phyloP scores from a whole-genome alignment of 2,888 invertebrate species.

The Therioaphis trifolii region DNA sequence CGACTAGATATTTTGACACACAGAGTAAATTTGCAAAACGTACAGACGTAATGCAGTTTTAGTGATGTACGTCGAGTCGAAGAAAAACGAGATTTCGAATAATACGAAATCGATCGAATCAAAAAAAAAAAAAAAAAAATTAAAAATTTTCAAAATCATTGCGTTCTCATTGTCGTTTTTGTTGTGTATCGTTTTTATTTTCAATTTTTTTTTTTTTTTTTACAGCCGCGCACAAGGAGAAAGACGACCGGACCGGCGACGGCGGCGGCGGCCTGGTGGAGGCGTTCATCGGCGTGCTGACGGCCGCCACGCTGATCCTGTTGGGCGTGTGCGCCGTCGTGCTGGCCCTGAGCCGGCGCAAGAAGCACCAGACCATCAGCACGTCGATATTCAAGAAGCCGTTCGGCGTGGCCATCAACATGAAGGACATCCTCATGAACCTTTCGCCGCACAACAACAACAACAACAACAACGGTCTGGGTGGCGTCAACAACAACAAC shows the following conservation, averaged over 20 bases:
- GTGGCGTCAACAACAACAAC: slow-evolving; percentile 26
- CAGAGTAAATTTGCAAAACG: too few species aligned
- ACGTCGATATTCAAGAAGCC: slow-evolving; percentile 74
- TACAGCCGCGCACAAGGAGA: slow-evolving; percentile 73
- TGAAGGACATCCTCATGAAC: slow-evolving; percentile 76
- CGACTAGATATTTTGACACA: too few species aligned
- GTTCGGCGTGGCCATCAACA: slow-evolving; percentile 76
- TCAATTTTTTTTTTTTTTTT: too few species aligned
- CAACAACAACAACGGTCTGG: neutral
- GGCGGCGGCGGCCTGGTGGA: slow-evolving; percentile 75
- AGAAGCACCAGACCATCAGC: slow-evolving; percentile 74
- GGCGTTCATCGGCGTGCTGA: slow-evolving; percentile 75
- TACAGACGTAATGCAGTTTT: too few species aligned
- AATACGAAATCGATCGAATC: too few species aligned
- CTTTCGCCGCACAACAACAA: slow-evolving; percentile 71
- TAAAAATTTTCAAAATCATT: too few species aligned
- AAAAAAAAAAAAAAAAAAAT: too few species aligned
- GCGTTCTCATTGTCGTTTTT: too few species aligned
- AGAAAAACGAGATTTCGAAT: too few species aligned
- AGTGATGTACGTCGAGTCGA: too few species aligned
- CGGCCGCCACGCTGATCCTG: slow-evolving; percentile 76
- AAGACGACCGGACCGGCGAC: slow-evolving; percentile 71
- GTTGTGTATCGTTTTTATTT: too few species aligned
- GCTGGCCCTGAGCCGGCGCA: slow-evolving; percentile 73
- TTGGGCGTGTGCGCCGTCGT: slow-evolving; percentile 76